A percentile compares a stretch with the other conserved stretches of the same genome.
Conservation (phyloP, 2,888 invertebrate genomes). For the Molanna angustata region DNA sequence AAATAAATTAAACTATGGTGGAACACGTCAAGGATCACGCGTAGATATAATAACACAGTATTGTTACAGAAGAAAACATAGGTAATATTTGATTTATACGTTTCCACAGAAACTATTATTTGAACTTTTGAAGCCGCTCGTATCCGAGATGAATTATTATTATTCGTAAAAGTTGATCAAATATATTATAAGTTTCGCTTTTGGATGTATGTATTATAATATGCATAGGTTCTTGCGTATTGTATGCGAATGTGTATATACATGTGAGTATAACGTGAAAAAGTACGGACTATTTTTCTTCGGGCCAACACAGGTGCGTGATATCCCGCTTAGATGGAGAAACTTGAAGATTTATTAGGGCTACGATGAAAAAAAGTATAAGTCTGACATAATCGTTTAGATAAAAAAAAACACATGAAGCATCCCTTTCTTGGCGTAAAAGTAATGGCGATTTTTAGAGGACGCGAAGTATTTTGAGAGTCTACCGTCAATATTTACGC, state of each 20-base stretch:
- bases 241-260: too few relatives aligned
- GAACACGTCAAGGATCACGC: too few relatives aligned
- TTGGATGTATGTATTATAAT: too few relatives aligned
- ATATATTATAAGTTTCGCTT: slow-evolving; percentile 30
- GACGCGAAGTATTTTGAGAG: slow-evolving; percentile 21
- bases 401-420: slow-evolving; percentile 25
- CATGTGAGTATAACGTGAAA: slow-evolving; percentile 11
- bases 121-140: not conserved
- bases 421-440: slow-evolving; percentile 7
- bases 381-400: slow-evolving; percentile 33
- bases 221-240: too few relatives aligned
- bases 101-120: not conserved
- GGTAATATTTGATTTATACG: too few relatives aligned
- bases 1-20: too few relatives aligned
- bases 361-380: slow-evolving; percentile 30
- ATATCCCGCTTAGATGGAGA: slow-evolving; percentile 24
- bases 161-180: slow-evolving; percentile 29
- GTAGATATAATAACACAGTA: too few relatives aligned
- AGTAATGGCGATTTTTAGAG: slow-evolving; percentile 20
- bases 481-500: too few relatives aligned
- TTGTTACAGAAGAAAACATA: too few relatives aligned
- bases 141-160: slow-evolving; percentile 12
- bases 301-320: slow-evolving; percentile 31
- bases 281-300: slow-evolving; percentile 20
- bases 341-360: slow-evolving; percentile 33